phyloP scores from a whole-genome alignment of 2,797 vertebrate genomes.

The Sparidentex hasta region DNA sequence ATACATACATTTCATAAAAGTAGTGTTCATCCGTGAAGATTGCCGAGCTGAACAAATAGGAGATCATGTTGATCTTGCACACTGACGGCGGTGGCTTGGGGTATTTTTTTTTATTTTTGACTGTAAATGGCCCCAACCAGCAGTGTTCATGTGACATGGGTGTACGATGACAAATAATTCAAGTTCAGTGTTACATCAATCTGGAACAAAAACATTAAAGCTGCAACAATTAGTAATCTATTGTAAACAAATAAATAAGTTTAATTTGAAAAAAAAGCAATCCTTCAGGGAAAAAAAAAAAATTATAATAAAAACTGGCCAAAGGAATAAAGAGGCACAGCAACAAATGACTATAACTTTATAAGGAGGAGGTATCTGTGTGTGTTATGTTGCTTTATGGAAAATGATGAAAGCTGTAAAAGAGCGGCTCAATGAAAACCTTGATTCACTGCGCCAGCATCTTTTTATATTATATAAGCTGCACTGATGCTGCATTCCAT shows the following conservation, averaged over 20 bases:
- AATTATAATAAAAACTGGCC: conserved; percentile 69
- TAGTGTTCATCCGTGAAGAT: too few species aligned
- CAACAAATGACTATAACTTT: conserved; percentile 57
- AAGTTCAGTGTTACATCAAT: conserved; percentile 66
- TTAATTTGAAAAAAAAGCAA: conserved; percentile 61
- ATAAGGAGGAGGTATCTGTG: conserved; percentile 80
- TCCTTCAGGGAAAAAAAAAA: conserved; percentile 76
- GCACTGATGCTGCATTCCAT: conserved; percentile 36
- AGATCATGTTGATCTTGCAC: neutral
- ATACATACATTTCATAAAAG: too few species aligned
- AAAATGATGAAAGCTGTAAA: conserved; percentile 25
- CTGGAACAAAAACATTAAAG: conserved; percentile 65
- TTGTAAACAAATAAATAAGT: conserved; percentile 84
- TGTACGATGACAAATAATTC: conserved; percentile 62
- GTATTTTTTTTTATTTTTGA: neutral
- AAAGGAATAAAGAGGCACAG: conserved; percentile 65
- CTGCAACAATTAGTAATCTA: conserved; percentile 70
- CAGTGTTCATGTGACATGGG: conserved; percentile 17
- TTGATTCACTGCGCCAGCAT: conserved; percentile 21
- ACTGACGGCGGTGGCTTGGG: neutral
- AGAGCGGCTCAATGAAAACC: conserved; percentile 8
- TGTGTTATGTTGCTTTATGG: conserved; percentile 60
- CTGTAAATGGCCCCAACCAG: conserved; percentile 6
- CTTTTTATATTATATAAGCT: conserved; percentile 37
- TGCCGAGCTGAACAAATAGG: neutral